A percentile compares a stretch with the other conserved stretches of the same genome.
phyloP scores from a whole-genome alignment of 2,888 invertebrate species.

The Lasioglossum leucozonium region DNA sequence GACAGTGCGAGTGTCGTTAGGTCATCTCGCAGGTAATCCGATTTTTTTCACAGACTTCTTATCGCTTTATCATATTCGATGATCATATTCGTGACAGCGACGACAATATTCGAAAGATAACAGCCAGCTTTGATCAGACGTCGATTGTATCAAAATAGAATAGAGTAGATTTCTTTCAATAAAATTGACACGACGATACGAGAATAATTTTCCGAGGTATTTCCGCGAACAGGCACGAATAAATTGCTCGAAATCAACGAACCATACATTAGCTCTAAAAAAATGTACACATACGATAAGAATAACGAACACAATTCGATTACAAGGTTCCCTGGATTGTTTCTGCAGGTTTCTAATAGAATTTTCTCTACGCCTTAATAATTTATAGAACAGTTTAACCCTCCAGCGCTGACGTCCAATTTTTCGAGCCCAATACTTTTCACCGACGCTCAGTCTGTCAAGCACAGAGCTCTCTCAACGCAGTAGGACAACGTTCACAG shows the following conservation, averaged over 20 bases:
- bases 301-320: neutral
- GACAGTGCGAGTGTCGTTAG: conserved; percentile 19
- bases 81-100: neutral
- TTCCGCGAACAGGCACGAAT: neutral
- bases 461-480: too few species aligned
- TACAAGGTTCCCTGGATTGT: neutral
- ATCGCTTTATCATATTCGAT: neutral
- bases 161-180: neutral
- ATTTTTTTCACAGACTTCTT: neutral
- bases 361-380: neutral
- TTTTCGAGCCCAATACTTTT: too few species aligned
- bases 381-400: neutral
- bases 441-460: too few species aligned
- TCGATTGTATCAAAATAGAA: neutral
- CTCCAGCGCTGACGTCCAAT: too few species aligned
- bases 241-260: neutral
- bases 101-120: neutral
- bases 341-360: neutral
- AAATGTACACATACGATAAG: neutral
- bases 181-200: neutral
- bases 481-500: too few species aligned
- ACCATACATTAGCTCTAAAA: neutral
- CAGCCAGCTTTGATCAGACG: conserved; percentile 16
- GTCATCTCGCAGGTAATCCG: neutral
- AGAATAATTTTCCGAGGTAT: neutral